Conservation (phyloP, 2,888 invertebrate species). For the Acanthococcus lagerstroemiae region DNA sequence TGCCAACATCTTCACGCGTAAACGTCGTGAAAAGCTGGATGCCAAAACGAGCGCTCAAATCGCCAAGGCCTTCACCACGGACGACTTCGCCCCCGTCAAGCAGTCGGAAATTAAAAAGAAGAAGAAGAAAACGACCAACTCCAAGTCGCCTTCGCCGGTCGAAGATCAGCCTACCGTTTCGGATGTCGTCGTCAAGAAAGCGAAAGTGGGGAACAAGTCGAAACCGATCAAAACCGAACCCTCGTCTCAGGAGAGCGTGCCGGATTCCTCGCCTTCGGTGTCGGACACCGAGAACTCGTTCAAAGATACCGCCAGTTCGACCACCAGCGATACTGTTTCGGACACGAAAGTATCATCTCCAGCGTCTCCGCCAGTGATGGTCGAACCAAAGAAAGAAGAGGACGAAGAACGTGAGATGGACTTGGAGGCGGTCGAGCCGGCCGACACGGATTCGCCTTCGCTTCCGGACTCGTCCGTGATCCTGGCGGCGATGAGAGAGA, state of each 20-base stretch:
- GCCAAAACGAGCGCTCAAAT: not conserved
- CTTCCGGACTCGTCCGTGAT: conserved; percentile 19
- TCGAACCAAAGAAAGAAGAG: not conserved
- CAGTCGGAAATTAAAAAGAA: not conserved
- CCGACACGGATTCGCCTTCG: not conserved
- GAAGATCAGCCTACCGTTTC: too few species aligned
- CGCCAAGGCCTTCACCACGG: not conserved
- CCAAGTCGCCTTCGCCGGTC: not conserved
- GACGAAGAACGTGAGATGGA: not conserved
- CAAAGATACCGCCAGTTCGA: not conserved
- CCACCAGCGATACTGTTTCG: not conserved
- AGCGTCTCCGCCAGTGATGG: not conserved
- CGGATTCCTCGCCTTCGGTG: too few species aligned
- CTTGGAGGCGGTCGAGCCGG: not conserved
- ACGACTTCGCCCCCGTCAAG: not conserved
- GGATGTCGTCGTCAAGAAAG: too few species aligned
- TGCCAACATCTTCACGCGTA: conserved; percentile 5
- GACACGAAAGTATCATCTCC: not conserved
- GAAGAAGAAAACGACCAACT: not conserved
- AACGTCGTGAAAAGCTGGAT: conserved; percentile 9
- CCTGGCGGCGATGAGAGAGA: conserved; percentile 12
- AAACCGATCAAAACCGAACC: not conserved
- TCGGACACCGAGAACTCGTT: not conserved
- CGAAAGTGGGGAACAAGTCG: too few species aligned
- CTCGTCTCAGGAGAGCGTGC: too few species aligned